Conservation (phyloP, 2,113 vertebrate genomes). For the Bucco capensis region DNA sequence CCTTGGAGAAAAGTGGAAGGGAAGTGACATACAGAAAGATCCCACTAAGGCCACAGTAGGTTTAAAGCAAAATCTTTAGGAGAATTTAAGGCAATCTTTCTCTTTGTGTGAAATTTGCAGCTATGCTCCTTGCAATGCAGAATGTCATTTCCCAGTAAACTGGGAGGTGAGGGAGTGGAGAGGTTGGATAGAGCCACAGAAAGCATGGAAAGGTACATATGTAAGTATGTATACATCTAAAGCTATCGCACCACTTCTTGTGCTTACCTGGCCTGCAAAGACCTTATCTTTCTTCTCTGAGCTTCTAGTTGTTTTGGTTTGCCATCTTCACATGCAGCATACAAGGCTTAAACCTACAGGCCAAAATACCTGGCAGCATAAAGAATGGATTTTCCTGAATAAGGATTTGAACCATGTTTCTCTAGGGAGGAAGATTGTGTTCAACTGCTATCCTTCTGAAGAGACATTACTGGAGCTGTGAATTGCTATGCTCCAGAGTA, state of each 20-base stretch:
- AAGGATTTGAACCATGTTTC: background rate
- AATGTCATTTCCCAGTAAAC: background rate
- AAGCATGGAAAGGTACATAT: background rate
- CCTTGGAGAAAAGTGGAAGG: background rate
- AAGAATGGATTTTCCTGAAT: background rate
- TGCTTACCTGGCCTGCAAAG: background rate
- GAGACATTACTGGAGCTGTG: background rate
- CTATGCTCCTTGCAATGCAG: background rate
- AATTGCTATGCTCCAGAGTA: background rate
- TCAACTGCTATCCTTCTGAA: background rate
- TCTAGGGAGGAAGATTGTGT: background rate
- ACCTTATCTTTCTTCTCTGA: background rate
- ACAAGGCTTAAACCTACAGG: background rate
- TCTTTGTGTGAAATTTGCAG: background rate
- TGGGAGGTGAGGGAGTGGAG: background rate
- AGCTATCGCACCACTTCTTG: background rate
- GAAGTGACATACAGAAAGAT: background rate
- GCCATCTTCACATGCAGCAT: background rate
- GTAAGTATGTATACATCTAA: too few species aligned
- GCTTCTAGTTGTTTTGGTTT: background rate
- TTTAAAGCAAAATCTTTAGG: background rate
- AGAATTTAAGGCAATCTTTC: background rate
- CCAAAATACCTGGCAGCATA: background rate
- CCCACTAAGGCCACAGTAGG: background rate
- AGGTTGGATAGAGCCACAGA: background rate